Conservation (phyloP, 2,888 invertebrate species). For the Xylocampa areola region DNA sequence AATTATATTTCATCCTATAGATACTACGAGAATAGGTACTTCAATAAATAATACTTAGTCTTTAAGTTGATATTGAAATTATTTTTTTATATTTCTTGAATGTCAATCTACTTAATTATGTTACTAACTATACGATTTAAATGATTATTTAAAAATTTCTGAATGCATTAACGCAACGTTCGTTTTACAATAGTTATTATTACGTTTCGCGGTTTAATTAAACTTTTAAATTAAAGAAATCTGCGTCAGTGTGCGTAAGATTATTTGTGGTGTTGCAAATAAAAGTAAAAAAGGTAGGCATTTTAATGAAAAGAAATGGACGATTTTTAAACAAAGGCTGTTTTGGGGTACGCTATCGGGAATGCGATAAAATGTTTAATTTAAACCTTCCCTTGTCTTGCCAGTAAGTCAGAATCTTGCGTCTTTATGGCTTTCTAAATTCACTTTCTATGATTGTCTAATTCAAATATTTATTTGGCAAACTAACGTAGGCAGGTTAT, state of each 20-base stretch:
- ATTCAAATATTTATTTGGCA: too few relatives aligned
- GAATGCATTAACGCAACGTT: constrained; percentile 37
- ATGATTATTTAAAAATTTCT: constrained; percentile 39
- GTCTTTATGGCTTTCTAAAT: constrained; percentile 17
- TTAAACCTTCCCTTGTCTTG: constrained; percentile 20
- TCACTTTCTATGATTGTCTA: too few relatives aligned
- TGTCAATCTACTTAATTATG: too few relatives aligned
- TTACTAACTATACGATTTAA: too few relatives aligned
- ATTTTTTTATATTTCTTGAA: too few relatives aligned
- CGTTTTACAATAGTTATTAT: constrained; percentile 27
- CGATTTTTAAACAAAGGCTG: constrained; percentile 41
- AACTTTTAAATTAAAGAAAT: constrained; percentile 36
- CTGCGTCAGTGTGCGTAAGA: constrained; percentile 33
- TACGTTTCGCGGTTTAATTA: constrained; percentile 46
- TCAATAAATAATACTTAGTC: too few relatives aligned
- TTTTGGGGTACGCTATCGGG: constrained; percentile 24
- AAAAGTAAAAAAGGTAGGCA: constrained; percentile 20
- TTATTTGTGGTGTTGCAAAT: constrained; percentile 23
- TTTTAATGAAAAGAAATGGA: constrained; percentile 34
- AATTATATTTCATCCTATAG: too few relatives aligned
- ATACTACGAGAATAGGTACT: too few relatives aligned
- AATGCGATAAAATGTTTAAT: constrained; percentile 41
- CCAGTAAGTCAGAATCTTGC: constrained; percentile 17
- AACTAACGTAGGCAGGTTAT: too few relatives aligned
- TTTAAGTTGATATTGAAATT: too few relatives aligned